A percentile compares a stretch with the other conserved stretches of the same genome.
These are phyloP conservation scores for Drosophila sordidula DNA, from an alignment of 2,888 invertebrate species.

Conservation along the genomic window DNA sequence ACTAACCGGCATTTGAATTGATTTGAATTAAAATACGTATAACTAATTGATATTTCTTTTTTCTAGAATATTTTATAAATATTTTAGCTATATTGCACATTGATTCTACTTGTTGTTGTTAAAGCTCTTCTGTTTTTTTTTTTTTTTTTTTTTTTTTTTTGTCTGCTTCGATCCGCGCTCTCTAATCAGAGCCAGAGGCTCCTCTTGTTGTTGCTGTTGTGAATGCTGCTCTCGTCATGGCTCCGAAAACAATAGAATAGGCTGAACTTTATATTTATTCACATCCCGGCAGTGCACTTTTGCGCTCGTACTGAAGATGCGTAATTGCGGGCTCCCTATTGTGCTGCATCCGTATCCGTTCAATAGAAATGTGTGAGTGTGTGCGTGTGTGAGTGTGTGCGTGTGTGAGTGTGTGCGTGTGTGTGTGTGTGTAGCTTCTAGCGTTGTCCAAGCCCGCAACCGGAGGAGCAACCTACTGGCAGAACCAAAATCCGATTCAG, in stretches of 20 bases:
- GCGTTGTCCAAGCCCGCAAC: slow-evolving; percentile 31
- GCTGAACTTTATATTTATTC: slow-evolving; percentile 58
- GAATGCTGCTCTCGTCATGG: slow-evolving; percentile 44
- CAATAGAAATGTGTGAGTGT: slow-evolving; percentile 25
- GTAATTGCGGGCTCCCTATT: slow-evolving; percentile 46
- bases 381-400: neutral
- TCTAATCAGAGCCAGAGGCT: slow-evolving; percentile 60
- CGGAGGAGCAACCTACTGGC: slow-evolving; percentile 41
- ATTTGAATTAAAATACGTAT: slow-evolving; percentile 25
- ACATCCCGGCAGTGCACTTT: slow-evolving; percentile 73
- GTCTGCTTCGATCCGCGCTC: slow-evolving; percentile 10
- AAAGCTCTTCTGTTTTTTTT: slow-evolving; percentile 55
- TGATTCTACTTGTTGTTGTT: slow-evolving; percentile 45
- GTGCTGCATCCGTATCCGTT: slow-evolving; percentile 61
- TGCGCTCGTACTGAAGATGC: slow-evolving; percentile 35
- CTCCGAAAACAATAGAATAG: slow-evolving; percentile 65
- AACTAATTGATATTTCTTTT: slow-evolving; percentile 26
- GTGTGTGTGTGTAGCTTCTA: slow-evolving; percentile 12
- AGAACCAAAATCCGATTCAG: slow-evolving; percentile 20
- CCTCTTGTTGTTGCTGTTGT: slow-evolving; percentile 9
- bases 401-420: slow-evolving; percentile 4
- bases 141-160: no score
- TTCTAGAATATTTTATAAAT: slow-evolving; percentile 59
- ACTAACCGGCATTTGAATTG: slow-evolving; percentile 56
- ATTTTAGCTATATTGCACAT: slow-evolving; percentile 71